Conservation (phyloP, 2,888 invertebrate species). For the Aporophyla lueneburgensis region DNA sequence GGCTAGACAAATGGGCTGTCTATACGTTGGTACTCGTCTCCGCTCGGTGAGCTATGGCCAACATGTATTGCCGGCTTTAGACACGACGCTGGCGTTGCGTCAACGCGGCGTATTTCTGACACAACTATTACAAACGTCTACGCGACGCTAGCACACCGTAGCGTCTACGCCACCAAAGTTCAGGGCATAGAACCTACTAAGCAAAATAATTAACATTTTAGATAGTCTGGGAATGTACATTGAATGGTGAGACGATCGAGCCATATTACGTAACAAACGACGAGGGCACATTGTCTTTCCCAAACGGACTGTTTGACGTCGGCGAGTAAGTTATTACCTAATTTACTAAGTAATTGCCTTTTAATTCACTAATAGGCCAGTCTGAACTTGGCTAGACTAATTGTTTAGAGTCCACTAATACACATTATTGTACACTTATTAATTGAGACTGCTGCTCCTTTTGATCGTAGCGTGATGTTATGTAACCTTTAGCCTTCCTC, state of each 20-base stretch:
- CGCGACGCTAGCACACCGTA: not conserved
- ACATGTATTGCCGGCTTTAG: too few relatives aligned
- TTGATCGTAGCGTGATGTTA: too few relatives aligned
- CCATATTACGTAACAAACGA: constrained; percentile 57
- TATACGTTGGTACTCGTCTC: too few relatives aligned
- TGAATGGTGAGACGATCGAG: constrained; percentile 62
- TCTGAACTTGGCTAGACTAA: constrained; percentile 5
- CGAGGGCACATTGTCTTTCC: constrained; percentile 66
- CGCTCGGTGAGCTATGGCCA: too few relatives aligned
- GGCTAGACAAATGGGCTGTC: too few relatives aligned
- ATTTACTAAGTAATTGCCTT: constrained; percentile 35
- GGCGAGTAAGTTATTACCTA: constrained; percentile 73
- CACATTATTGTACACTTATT: not conserved
- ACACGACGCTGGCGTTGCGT: not conserved
- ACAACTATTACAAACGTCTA: not conserved
- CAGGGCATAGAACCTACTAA: not conserved
- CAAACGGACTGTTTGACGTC: constrained; percentile 66
- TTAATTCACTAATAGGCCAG: constrained; percentile 9
- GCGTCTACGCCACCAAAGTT: not conserved
- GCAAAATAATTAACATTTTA: constrained; percentile 44
- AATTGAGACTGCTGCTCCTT: too few relatives aligned
- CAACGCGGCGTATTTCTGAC: not conserved
- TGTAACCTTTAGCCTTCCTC: too few relatives aligned
- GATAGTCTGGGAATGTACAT: constrained; percentile 74
- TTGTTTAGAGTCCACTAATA: not conserved